Evolutionary conservation across 1,140 invertebrate species (phyloP).

Genomic region (Protaetia brevitarsis): DNA sequence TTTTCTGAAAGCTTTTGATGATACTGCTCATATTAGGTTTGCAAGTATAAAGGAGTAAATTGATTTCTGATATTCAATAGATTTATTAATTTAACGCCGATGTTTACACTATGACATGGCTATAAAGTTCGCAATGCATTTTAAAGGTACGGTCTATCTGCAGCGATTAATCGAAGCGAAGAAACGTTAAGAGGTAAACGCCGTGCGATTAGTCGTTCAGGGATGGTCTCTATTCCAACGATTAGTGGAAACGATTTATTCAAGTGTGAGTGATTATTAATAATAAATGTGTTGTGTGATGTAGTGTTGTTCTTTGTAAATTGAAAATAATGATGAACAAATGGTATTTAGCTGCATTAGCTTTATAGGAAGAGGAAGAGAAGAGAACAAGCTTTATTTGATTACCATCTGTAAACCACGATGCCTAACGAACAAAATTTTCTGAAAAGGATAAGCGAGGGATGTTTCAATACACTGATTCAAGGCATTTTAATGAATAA

Average conservation of each 20-base stretch:
- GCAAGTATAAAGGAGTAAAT: no score
- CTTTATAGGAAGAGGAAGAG: background rate
- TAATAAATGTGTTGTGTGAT: background rate
- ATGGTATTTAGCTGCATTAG: background rate
- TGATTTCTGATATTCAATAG: no score
- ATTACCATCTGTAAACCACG: background rate
- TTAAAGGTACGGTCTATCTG: no score
- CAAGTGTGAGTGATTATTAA: background rate
- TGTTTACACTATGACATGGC: no score
- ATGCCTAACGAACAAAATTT: background rate
- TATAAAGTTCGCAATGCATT: no score
- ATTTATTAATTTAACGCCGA: no score
- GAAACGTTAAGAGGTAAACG: background rate
- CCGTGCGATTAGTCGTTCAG: background rate
- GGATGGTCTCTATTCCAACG: background rate
- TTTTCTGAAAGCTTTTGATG: no score
- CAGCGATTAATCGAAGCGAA: background rate
- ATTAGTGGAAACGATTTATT: background rate
- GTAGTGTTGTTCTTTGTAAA: background rate
- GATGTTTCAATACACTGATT: conserved; percentile 12
- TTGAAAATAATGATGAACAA: background rate
- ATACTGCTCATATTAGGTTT: no score
- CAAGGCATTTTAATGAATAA: background rate
- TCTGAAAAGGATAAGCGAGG: conserved; percentile 1
- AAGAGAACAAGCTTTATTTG: background rate